These are phyloP conservation scores for Strongylocentrotus purpuratus DNA, from an alignment of 35 echinoderm and acorn worm genomes.

Conservation along the genomic window DNA sequence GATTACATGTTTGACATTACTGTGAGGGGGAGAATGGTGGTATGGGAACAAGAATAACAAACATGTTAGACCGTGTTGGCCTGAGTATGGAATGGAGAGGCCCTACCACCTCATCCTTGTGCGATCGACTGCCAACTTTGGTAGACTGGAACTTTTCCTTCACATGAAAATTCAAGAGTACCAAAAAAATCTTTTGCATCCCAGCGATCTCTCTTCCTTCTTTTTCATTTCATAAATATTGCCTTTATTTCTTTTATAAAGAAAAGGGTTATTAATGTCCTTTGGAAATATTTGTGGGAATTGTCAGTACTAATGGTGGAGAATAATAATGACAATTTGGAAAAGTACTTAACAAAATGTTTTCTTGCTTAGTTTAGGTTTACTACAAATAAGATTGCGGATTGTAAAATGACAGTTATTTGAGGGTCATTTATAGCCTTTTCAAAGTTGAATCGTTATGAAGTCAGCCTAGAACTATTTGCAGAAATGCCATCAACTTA, in stretches of 20 bases:
- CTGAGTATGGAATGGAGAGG: not conserved
- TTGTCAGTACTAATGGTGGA: not conserved
- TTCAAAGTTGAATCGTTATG: not conserved
- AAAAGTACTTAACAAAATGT: not conserved
- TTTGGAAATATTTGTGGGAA: not conserved
- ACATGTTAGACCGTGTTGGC: not conserved
- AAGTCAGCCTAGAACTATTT: too few relatives aligned
- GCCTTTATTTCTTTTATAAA: not conserved
- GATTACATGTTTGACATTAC: constrained; percentile 24
- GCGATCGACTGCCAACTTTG: not conserved
- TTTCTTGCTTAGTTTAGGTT: not conserved
- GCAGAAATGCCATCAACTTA: too few relatives aligned
- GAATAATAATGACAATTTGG: not conserved
- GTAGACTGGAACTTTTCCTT: not conserved
- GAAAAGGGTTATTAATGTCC: not conserved
- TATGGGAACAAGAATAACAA: constrained; percentile 20
- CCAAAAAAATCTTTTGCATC: not conserved
- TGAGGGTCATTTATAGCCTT: not conserved
- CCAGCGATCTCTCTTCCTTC: not conserved
- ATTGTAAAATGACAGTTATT: not conserved
- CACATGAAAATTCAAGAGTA: not conserved
- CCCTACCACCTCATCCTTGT: not conserved
- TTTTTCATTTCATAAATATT: not conserved
- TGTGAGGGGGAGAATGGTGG: not conserved
- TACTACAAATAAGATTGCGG: not conserved